Percentiles rank a stretch among this genome's conserved stretches.
Conservation (phyloP, 1,140 invertebrate genomes). For the Bactericera cockerelli region DNA sequence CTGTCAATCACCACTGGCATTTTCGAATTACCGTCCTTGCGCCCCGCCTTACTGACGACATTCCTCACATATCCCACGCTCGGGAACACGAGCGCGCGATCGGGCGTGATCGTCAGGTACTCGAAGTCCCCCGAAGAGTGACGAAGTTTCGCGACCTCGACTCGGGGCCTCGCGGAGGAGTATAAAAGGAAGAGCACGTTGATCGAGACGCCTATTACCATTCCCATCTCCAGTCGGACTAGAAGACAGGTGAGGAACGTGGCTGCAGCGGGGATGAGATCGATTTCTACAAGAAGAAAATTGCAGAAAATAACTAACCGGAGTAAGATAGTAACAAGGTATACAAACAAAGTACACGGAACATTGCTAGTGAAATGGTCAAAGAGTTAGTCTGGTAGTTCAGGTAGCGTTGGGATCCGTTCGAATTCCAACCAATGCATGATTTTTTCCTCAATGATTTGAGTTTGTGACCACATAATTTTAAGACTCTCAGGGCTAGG, state of each 20-base stretch:
- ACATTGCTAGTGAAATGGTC: too few species aligned
- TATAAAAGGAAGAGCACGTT: constrained; percentile 56
- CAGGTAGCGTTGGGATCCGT: too few species aligned
- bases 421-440: too few species aligned
- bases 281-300: constrained; percentile 40
- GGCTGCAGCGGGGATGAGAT: constrained; percentile 45
- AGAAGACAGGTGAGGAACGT: constrained; percentile 53
- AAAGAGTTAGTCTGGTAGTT: too few species aligned
- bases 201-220: constrained; percentile 52
- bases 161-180: constrained; percentile 48
- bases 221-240: constrained; percentile 52
- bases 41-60: constrained; percentile 55
- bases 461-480: too few species aligned
- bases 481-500: too few species aligned
- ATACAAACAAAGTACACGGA: too few species aligned
- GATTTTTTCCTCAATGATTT: too few species aligned
- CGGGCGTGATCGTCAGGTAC: constrained; percentile 51
- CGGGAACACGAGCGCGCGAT: too few species aligned
- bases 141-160: constrained; percentile 36
- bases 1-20: constrained; percentile 59
- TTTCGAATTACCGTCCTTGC: constrained; percentile 36
- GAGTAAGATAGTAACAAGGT: too few species aligned
- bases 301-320: too few species aligned
- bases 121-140: constrained; percentile 41
- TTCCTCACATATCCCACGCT: too few species aligned